Evolutionary conservation across 2,797 vertebrate species (phyloP), one percentile per base, ranked within the genome.

Genomic region (Leucoraja ocellata): DNA sequence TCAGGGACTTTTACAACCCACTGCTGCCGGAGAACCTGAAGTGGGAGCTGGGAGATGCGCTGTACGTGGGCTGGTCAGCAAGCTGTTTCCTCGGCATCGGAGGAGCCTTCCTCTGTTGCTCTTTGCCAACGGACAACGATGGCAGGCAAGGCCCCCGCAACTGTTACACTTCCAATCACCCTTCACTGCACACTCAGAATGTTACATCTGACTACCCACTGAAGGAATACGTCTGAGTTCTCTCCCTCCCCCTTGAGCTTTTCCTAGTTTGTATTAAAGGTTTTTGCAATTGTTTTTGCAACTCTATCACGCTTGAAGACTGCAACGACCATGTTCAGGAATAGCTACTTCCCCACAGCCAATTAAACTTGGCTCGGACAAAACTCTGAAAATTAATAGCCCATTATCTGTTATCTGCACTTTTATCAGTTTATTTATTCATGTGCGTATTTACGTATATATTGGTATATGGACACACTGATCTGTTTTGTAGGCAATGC

Each of bases 1-100:
- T 97, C 68, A 96, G 95, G 94, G 97, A 97, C 94, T 97, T 97
- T 95, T 97, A 97, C 95, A 97, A 97, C 95, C 96, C 96, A 25
- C 96, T 95, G 0, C 96, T 97, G 80, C 97, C 97, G 5, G 0
- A 94, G 4, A 96, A 96, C 95, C 95, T 97, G 95, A 97, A 97
- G 74, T 94, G 96, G 0, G 97, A 97, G 96, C 94, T 97, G 94
- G 97, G 97, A 14, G 97, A 97, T 95, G 97, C 97, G 4, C 97
- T 97, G 78, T 97, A 97, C 63, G 95, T 97, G 94, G 97, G 97
- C 23, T 97, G 97, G 97, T 96, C 97, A 0, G 78, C 97, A 0
- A 96, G 96, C 0, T 96, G 97, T 32, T 96, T 97, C 71, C 96
- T 97, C 0, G 96, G 97, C 94, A 96, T 97, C 94, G 97, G 97